phyloP scores from a whole-genome alignment of 2,888 invertebrate species.

The Eurytoma californica region DNA sequence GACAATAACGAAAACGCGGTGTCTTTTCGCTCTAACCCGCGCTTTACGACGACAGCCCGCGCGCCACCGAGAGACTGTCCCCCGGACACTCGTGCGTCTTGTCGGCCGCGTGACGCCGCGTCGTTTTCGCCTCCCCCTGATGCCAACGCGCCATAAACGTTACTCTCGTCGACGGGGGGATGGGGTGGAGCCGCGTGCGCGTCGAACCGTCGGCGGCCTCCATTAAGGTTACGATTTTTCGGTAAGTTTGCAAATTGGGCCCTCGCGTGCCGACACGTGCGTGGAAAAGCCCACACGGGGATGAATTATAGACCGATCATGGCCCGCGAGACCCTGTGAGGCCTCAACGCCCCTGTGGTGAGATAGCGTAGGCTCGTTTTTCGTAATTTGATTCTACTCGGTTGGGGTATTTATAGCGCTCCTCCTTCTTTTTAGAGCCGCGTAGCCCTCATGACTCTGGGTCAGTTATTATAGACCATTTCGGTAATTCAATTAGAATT shows the following conservation, averaged over 20 bases:
- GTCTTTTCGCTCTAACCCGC: constrained; percentile 3
- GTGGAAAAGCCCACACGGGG: constrained; percentile 23
- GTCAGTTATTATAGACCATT: no score
- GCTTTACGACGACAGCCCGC: constrained; percentile 20
- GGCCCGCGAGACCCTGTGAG: background rate
- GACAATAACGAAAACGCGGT: background rate
- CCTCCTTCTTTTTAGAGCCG: no score
- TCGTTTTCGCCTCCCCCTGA: constrained; percentile 13
- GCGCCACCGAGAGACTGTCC: constrained; percentile 20
- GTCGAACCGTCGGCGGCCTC: constrained; percentile 1
- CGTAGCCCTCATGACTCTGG: no score
- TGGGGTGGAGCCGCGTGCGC: background rate
- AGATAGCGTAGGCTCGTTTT: background rate
- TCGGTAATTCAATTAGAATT: no score
- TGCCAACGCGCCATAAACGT: constrained; percentile 7
- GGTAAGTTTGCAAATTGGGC: constrained; percentile 48
- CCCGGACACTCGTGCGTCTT: constrained; percentile 24
- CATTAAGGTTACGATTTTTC: constrained; percentile 32
- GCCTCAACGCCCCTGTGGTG: background rate
- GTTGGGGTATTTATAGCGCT: no score
- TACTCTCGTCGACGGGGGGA: background rate
- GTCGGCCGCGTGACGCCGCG: constrained; percentile 18
- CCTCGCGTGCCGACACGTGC: constrained; percentile 49
- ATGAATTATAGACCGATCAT: constrained; percentile 45
- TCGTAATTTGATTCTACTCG: background rate